Conservation (phyloP, 2,797 vertebrate genomes). For the Enoplosus armatus region DNA sequence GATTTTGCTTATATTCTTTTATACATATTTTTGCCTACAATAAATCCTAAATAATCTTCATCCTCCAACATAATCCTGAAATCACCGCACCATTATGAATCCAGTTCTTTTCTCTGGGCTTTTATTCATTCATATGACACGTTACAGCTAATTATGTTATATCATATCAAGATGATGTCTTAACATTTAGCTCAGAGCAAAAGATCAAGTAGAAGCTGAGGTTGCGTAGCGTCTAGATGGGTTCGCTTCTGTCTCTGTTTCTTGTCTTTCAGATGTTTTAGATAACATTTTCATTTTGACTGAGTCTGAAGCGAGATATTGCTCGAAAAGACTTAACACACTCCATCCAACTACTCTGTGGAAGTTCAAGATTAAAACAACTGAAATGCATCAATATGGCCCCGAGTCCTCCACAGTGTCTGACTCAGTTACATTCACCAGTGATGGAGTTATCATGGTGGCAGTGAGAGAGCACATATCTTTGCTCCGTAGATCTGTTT, state of each 20-base stretch:
- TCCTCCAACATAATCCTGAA: background rate
- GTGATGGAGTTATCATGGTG: slow-evolving; percentile 47
- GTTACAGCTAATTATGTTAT: background rate
- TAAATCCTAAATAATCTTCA: background rate
- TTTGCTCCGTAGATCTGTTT: slow-evolving; percentile 37
- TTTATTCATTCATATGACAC: background rate
- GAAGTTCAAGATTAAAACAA: slow-evolving; percentile 40
- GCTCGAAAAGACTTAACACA: background rate
- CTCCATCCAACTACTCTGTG: background rate
- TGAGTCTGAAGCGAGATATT: slow-evolving; percentile 3
- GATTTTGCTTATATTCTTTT: background rate
- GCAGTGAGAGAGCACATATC: slow-evolving; percentile 1
- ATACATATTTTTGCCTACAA: background rate
- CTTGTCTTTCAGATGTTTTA: slow-evolving; percentile 36
- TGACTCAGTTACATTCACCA: slow-evolving; percentile 27
- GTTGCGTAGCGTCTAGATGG: slow-evolving; percentile 38
- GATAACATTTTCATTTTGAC: slow-evolving; percentile 26
- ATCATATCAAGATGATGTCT: slow-evolving; percentile 9
- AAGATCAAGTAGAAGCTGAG: slow-evolving; percentile 38
- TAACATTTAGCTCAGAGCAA: background rate
- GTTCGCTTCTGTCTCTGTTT: background rate
- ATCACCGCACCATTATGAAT: background rate
- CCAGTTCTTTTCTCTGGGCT: background rate
- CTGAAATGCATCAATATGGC: slow-evolving; percentile 27
- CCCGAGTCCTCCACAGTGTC: slow-evolving; percentile 28